phyloP scores from a whole-genome alignment of 2,888 invertebrate genomes.

The Drosophila testacea region DNA sequence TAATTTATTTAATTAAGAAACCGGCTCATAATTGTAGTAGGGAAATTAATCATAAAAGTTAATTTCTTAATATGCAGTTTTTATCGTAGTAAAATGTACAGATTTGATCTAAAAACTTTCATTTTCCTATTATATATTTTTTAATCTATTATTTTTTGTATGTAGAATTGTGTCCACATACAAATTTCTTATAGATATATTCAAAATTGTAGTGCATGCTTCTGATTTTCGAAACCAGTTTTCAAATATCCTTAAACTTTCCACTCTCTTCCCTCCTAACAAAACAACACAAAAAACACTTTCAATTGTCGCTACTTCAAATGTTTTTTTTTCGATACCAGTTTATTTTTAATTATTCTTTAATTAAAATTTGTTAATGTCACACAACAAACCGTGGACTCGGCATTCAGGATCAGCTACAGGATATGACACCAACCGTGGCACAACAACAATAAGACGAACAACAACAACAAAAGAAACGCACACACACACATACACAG shows the following conservation, averaged over 20 bases:
- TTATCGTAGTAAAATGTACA: too few relatives aligned
- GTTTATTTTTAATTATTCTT: constrained; percentile 65
- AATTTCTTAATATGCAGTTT: too few relatives aligned
- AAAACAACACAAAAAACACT: background rate
- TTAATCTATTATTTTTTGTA: too few relatives aligned
- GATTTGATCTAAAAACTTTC: too few relatives aligned
- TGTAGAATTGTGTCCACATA: too few relatives aligned
- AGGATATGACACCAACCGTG: constrained; percentile 40
- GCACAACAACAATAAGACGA: constrained; percentile 10
- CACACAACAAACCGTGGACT: constrained; percentile 15
- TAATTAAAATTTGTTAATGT: constrained; percentile 66
- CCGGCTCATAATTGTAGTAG: background rate
- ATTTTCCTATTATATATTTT: too few relatives aligned
- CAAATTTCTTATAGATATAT: too few relatives aligned
- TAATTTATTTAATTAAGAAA: background rate
- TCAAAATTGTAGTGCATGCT: too few relatives aligned
- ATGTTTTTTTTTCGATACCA: constrained; percentile 12
- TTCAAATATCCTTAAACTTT: too few relatives aligned
- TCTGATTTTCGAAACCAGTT: too few relatives aligned
- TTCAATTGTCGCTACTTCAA: constrained; percentile 15
- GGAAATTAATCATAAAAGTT: too few relatives aligned
- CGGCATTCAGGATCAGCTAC: constrained; percentile 32
- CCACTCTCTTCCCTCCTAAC: too few relatives aligned
- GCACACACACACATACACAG: background rate
- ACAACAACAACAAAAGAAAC: constrained; percentile 9